phyloP scores from a whole-genome alignment of 2,797 vertebrate species.

The Phalloptychus januarius region DNA sequence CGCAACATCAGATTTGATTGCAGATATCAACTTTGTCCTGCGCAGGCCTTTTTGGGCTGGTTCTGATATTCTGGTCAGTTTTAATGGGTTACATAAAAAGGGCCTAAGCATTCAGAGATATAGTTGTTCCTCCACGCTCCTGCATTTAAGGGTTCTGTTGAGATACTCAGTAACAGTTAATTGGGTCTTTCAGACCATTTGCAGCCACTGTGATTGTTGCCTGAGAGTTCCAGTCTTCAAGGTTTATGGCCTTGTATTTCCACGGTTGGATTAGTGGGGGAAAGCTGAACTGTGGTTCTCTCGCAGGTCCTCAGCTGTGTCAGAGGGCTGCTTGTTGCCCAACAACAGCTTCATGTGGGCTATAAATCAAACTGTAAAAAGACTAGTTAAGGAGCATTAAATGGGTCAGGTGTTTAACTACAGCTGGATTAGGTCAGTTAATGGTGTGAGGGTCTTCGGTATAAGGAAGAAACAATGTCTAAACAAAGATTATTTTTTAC shows the following conservation, averaged over 20 bases:
- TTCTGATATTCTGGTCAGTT: neutral
- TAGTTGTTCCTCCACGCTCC: conserved; percentile 10
- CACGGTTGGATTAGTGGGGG: conserved; percentile 67
- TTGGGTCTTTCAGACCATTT: conserved; percentile 76
- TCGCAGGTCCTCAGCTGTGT: conserved; percentile 28
- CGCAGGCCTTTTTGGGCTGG: neutral
- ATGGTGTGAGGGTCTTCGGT: conserved; percentile 58
- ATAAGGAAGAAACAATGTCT: conserved; percentile 38
- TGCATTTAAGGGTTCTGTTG: conserved; percentile 26
- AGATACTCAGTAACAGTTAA: conserved; percentile 63
- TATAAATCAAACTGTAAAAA: conserved; percentile 73
- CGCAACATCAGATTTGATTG: neutral
- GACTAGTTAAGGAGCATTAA: conserved; percentile 65
- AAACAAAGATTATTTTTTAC: neutral
- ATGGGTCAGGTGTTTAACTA: conserved; percentile 72
- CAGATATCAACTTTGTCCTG: neutral
- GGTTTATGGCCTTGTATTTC: conserved; percentile 76
- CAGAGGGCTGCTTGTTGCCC: conserved; percentile 50
- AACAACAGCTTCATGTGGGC: conserved; percentile 63
- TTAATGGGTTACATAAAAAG: neutral
- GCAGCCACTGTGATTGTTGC: conserved; percentile 73
- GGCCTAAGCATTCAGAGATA: conserved; percentile 26
- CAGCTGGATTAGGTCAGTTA: conserved; percentile 70
- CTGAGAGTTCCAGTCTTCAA: conserved; percentile 67
- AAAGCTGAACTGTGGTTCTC: conserved; percentile 59